Evolutionary conservation across 2,888 invertebrate genomes (phyloP).

Genomic region (Panzeria rudis): DNA sequence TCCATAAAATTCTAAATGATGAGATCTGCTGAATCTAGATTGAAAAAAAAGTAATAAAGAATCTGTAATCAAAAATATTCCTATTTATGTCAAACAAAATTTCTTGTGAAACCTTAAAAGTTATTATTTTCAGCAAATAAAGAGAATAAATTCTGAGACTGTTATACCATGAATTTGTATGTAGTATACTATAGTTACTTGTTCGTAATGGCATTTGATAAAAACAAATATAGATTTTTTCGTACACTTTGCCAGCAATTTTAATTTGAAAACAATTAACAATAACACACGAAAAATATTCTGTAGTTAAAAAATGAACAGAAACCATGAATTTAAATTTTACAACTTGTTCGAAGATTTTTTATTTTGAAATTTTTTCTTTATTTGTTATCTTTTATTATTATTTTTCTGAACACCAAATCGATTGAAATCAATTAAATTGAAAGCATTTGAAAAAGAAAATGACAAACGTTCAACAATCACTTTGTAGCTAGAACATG

Average conservation of each 20-base stretch:
- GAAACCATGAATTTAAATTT: constrained; percentile 48
- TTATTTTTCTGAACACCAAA: constrained; percentile 39
- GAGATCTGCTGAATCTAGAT: too few species aligned
- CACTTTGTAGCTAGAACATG: constrained; percentile 39
- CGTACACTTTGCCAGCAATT: constrained; percentile 51
- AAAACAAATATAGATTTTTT: background rate
- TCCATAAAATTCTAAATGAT: too few species aligned
- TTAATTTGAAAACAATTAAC: constrained; percentile 62
- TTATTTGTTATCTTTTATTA: background rate
- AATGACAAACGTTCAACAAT: constrained; percentile 49
- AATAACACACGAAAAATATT: constrained; percentile 34
- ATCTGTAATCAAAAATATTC: background rate
- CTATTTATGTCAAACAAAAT: background rate
- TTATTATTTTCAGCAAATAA: background rate
- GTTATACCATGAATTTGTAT: background rate
- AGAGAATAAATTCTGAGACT: background rate
- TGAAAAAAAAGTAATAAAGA: too few species aligned
- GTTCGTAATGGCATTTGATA: constrained; percentile 29
- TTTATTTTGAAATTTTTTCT: background rate
- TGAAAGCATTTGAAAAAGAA: constrained; percentile 54
- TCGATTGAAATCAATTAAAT: constrained; percentile 65
- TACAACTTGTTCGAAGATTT: constrained; percentile 49
- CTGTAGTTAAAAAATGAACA: constrained; percentile 26
- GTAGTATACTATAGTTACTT: background rate
- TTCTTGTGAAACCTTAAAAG: background rate